A percentile compares a stretch with the other conserved stretches of the same genome.
These are phyloP conservation scores for Ceramica pisi DNA, from an alignment of 2,888 invertebrate species.

Conservation along the genomic window DNA sequence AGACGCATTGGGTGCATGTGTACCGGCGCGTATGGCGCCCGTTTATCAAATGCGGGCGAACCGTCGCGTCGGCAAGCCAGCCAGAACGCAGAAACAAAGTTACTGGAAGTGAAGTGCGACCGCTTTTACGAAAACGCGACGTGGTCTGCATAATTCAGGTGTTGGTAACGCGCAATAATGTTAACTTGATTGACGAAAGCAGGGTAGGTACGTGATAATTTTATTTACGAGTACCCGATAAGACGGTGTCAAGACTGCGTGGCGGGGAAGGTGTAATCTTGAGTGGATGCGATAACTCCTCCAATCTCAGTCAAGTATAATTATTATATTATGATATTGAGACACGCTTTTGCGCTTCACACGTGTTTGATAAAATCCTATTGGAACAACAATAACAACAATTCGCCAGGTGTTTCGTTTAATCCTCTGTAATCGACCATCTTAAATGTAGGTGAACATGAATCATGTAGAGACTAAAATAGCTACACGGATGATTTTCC, in stretches of 20 bases:
- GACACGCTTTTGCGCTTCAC: constrained; percentile 9
- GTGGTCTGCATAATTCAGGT: constrained; percentile 56
- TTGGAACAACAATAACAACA: constrained; percentile 7
- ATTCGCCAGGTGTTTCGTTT: background rate
- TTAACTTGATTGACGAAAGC: constrained; percentile 62
- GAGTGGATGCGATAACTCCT: constrained; percentile 48
- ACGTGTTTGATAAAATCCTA: constrained; percentile 23
- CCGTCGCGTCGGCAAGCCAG: constrained; percentile 49
- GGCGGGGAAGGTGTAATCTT: constrained; percentile 54
- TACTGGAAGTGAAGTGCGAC: constrained; percentile 57
- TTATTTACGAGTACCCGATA: constrained; percentile 53
- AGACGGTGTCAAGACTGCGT: constrained; percentile 58
- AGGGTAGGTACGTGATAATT: constrained; percentile 61
- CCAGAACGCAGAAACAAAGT: constrained; percentile 48
- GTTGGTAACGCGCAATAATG: constrained; percentile 50
- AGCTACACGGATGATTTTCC: background rate
- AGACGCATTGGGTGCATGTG: constrained; percentile 58
- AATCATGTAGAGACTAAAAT: background rate
- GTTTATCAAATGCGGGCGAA: constrained; percentile 70
- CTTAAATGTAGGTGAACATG: background rate
- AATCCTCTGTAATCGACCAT: background rate
- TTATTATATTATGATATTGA: constrained; percentile 29
- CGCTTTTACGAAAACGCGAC: constrained; percentile 53
- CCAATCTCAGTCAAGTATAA: constrained; percentile 38
- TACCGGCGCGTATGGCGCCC: constrained; percentile 59